Evolutionary conservation across 2,888 invertebrate genomes (phyloP).

Genomic region (Apamea epomidion): DNA sequence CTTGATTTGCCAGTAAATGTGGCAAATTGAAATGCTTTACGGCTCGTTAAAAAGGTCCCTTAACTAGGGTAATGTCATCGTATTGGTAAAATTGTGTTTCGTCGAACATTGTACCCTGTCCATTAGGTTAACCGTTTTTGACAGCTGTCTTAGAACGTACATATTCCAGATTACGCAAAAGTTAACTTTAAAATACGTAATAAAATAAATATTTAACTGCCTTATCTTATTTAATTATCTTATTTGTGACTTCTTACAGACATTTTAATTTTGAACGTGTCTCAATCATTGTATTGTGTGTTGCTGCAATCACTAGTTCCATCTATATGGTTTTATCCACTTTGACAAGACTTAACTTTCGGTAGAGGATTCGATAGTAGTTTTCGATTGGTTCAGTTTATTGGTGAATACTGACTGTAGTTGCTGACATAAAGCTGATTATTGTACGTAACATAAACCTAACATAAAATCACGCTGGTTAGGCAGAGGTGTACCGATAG

Average conservation of each 20-base stretch:
- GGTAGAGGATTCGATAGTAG: not conserved
- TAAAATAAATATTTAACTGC: no score
- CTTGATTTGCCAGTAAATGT: slow-evolving; percentile 82
- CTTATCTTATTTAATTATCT: no score
- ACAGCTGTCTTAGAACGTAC: no score
- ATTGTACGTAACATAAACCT: not conserved
- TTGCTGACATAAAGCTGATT: not conserved
- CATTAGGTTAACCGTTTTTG: no score
- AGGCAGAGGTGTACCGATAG: no score
- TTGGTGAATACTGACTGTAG: not conserved
- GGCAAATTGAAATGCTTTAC: slow-evolving; percentile 84
- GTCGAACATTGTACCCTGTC: not conserved
- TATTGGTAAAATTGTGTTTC: slow-evolving; percentile 35
- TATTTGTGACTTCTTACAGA: no score
- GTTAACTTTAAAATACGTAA: no score
- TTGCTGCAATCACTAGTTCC: no score
- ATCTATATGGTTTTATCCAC: not conserved
- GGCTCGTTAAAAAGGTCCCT: slow-evolving; percentile 80
- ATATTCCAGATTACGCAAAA: no score
- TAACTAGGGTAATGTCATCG: slow-evolving; percentile 59
- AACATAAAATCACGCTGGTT: no score
- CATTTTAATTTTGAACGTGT: no score
- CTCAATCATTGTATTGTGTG: no score
- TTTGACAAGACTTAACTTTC: not conserved
- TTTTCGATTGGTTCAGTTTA: not conserved